Evolutionary conservation across 2,113 vertebrate genomes (phyloP), one percentile per base, ranked within the genome.

Genomic region (Ranitomeya variabilis): DNA sequence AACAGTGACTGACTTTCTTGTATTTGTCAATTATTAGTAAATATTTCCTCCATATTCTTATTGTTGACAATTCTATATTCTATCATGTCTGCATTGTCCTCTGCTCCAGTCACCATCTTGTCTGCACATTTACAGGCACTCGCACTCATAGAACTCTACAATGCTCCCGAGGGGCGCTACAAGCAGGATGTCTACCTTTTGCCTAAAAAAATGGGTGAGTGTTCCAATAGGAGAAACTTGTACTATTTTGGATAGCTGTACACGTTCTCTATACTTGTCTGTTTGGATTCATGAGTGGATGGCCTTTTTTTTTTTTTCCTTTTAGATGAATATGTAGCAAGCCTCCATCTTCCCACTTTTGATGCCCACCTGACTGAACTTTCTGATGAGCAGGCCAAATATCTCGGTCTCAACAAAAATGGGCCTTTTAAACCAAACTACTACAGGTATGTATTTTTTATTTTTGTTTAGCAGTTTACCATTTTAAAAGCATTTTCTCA

Each of bases 361-460:
- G 98, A 99, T n/a, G 98, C 98, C 62, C 98, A 99, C 92, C 96
- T 99, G 81, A 99, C 98, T 5, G 98, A 99, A 87, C 96, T 99
- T 18, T 96, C 92, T 0, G 98, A 99, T 3, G 98, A 99, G 66
- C 98, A 99, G 92, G 98, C 98, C 45, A 99, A 99, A 91, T 99
- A 99, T 91, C 95, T 99, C 93, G 98, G 98, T 88, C 93, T 99
- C 90, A 99, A 99, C 92, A 99, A 99, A 93, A 99, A 99, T 2
- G 98, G 98, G 9, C 98, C 98, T 88, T 99, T 99, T 91, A 99
- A 99, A 95, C 98, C 98, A 90, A 99, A 99, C 94, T 99, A 99
- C 94, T 99, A 99, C 93, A 97, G 98, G 98, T 98, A 87, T 62
- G 37, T 45, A 86, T 82, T n/a, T 45, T 71, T 3, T 0, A 45